phyloP scores from a whole-genome alignment of 2,888 invertebrate genomes.

The Anodontia alba region DNA sequence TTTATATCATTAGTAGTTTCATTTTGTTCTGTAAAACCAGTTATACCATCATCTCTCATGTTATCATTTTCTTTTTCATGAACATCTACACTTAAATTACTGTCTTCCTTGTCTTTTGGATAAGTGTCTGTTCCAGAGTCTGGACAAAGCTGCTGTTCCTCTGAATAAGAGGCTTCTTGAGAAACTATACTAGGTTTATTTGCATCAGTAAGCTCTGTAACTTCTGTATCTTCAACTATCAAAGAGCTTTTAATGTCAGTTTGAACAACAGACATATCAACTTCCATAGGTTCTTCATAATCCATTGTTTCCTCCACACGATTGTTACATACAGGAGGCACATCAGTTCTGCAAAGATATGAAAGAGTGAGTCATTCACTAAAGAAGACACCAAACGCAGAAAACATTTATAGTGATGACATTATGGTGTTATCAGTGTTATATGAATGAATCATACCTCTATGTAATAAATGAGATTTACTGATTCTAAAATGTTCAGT shows the following conservation, averaged over 20 bases:
- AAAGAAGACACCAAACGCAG: no score
- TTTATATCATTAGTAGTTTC: not conserved
- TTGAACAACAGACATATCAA: slow-evolving; percentile 31
- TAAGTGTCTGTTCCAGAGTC: not conserved
- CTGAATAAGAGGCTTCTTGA: not conserved
- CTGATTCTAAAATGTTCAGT: no score
- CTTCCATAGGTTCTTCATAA: slow-evolving; percentile 58
- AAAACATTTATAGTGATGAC: no score
- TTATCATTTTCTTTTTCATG: not conserved
- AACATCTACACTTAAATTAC: not conserved
- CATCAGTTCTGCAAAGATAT: not conserved
- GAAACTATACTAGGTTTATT: not conserved
- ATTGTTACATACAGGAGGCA: not conserved
- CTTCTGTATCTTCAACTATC: not conserved
- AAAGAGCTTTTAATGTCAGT: not conserved
- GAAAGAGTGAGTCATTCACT: not conserved
- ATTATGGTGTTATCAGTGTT: no score
- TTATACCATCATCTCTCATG: not conserved
- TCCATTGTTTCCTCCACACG: slow-evolving; percentile 52
- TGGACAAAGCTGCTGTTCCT: not conserved
- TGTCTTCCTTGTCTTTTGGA: not conserved
- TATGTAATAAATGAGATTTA: no score
- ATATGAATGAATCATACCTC: no score
- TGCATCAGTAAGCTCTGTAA: not conserved
- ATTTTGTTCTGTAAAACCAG: not conserved